Base-by-base conservation (phyloP, 1,140 invertebrate species). In the Physella acuta region DNA sequence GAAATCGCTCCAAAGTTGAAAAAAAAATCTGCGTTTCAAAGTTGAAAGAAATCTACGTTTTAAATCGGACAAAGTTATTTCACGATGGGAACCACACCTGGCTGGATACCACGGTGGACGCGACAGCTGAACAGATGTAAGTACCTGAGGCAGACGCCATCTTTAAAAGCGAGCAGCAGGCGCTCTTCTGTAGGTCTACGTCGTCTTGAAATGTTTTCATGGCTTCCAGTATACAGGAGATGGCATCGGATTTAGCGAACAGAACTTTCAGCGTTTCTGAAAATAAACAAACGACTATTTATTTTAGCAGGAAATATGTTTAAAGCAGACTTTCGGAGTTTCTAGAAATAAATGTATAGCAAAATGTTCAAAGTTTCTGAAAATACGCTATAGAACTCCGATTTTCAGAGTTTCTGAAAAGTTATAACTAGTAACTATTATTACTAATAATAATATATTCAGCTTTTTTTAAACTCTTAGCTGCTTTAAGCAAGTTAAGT, bases 71-170 rank as follows among this genome's bases (percentile, higher is more conserved):
- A n/a, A n/a, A n/a, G n/a, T n/a, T n/a, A n/a, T n/a, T n/a, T n/a
- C n/a, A n/a, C n/a, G n/a, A n/a, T n/a, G n/a, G n/a, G n/a, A n/a
- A n/a, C n/a, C n/a, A n/a, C n/a, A n/a, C n/a, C n/a, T n/a, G n/a
- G n/a, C n/a, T n/a, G n/a, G n/a, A n/a, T n/a, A n/a, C n/a, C n/a
- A n/a, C n/a, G n/a, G n/a, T n/a, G n/a, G n/a, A n/a, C n/a, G n/a
- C n/a, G n/a, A n/a, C n/a, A n/a, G n/a, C n/a, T n/a, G n/a, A n/a
- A n/a, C 36, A 63, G 30, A 51, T 2, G 28, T 2, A 53, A 33
- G 58, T 70, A 77, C 75, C 75, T 30, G 75, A 77, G 17, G 66
- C 66, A 20, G 75, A 71, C 0, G 73, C 72, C 72, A 77, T 75
- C 31, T 71, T 63, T 0, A 74, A 59, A 16, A 77, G 68, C 33